Base-by-base conservation (phyloP, 23 tunicate genomes). In the Trididemnum nubilum region DNA sequence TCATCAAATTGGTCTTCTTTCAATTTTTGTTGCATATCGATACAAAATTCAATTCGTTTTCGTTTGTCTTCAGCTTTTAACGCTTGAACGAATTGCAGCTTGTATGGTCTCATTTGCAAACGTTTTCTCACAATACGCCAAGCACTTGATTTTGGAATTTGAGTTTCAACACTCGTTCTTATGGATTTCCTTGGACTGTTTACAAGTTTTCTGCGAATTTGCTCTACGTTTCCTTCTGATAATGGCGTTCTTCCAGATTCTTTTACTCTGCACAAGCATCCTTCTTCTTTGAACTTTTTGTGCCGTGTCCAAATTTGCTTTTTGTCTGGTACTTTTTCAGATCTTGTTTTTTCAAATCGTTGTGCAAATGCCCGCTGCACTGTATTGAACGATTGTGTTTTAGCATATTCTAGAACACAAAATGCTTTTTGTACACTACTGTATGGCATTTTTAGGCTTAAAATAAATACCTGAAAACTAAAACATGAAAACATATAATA, bases 211-310 rank as follows among this genome's bases (percentile, higher is more conserved):
- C 25, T n/a, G 58, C 78, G 33, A 73, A 73, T 38, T 34, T 39
- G 57, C 78, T 73, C 58, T n/a, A 73, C 78, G 32, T 73, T 73
- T 34, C 31, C 58, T 73, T 38, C 58, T 73, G 57, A 9, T 40
- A 34, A 9, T 73, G 78, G 5, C 31, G 28, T n/a, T 40, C 58
- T 5, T 40, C 78, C 78, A 73, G 78, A 73, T 73, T 58, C 78
- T 73, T 73, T 73, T 73, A 26, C 78, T 73, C 78, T 73, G 78
- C 78, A 39, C 78, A 73, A 26, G 57, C 78, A 37, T 2, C 58
- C 78, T 73, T 73, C 74, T 31, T 29, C n/a, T 69, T 69, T 25
- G 74, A 69, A 69, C 38, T 32, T 69, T 33, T 69, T 69, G n/a
- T n/a, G 19, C 74, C 74, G 32, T 31, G 7, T 69, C 74, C 74